Evolutionary conservation across 2,113 vertebrate species (phyloP).

Genomic region (Tachuris rubrigastra): DNA sequence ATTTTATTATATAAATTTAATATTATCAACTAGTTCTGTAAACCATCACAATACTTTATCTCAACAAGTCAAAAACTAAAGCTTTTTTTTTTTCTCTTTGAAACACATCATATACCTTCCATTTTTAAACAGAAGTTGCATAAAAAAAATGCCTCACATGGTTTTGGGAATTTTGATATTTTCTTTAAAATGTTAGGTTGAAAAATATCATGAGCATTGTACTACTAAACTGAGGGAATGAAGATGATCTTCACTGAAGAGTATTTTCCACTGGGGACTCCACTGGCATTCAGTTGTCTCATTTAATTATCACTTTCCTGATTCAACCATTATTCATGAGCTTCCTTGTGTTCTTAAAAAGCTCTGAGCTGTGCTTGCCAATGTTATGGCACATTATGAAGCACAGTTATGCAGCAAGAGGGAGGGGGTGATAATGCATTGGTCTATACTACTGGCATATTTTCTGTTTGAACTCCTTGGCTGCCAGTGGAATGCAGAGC

Average conservation of each 20-base stretch:
- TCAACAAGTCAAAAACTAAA: neutral
- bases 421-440: slow-evolving; percentile 74
- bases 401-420: slow-evolving; percentile 72
- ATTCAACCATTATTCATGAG: slow-evolving; percentile 84
- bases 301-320: slow-evolving; percentile 83
- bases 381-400: slow-evolving; percentile 80
- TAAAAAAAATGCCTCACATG: neutral
- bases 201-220: slow-evolving; percentile 48
- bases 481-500: slow-evolving; percentile 70
- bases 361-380: slow-evolving; percentile 80
- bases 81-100: neutral
- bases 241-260: slow-evolving; percentile 63
- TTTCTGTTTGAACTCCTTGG: slow-evolving; percentile 74
- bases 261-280: slow-evolving; percentile 75
- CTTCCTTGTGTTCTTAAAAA: slow-evolving; percentile 78
- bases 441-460: slow-evolving; percentile 76
- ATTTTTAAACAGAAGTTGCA: neutral
- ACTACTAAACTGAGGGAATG: slow-evolving; percentile 33
- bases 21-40: neutral
- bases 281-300: slow-evolving; percentile 78
- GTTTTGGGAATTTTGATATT: slow-evolving; percentile 13
- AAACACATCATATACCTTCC: neutral
- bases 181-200: slow-evolving; percentile 27
- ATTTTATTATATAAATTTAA: neutral
- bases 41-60: neutral